Evolutionary conservation across 2,888 invertebrate species (phyloP).

Genomic region (Iselma pallidipennis): DNA sequence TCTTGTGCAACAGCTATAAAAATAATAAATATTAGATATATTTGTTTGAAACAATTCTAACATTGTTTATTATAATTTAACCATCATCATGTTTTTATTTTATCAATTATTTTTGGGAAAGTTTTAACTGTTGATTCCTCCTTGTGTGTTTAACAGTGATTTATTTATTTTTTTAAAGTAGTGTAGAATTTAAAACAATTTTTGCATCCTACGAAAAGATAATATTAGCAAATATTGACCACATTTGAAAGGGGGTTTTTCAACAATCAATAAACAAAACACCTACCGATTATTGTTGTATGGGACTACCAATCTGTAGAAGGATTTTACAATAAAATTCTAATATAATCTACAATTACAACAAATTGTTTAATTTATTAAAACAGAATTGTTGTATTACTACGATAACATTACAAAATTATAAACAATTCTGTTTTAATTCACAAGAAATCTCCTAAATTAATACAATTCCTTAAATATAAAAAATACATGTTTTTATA

Average conservation of each 20-base stretch:
- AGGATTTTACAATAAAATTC: background rate
- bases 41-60: background rate
- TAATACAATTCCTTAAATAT: background rate
- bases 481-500: background rate
- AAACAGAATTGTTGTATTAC: background rate
- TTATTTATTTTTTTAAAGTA: background rate
- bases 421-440: background rate
- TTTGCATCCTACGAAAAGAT: slow-evolving; percentile 25
- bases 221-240: slow-evolving; percentile 13
- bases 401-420: too few species aligned
- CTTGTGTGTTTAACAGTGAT: too few species aligned
- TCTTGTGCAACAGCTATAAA: slow-evolving; percentile 75
- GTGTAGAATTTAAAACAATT: background rate
- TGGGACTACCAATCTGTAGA: background rate
- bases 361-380: background rate
- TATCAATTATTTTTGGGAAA: background rate
- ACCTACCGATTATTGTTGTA: background rate
- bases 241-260: background rate
- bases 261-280: background rate
- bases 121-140: slow-evolving; percentile 4
- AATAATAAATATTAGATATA: slow-evolving; percentile 8
- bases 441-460: background rate
- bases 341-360: background rate
- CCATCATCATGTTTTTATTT: slow-evolving; percentile 10
- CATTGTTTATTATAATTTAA: slow-evolving; percentile 9